Base-by-base conservation (phyloP, 2,113 vertebrate species). In the Cyprinodon tularosa region DNA sequence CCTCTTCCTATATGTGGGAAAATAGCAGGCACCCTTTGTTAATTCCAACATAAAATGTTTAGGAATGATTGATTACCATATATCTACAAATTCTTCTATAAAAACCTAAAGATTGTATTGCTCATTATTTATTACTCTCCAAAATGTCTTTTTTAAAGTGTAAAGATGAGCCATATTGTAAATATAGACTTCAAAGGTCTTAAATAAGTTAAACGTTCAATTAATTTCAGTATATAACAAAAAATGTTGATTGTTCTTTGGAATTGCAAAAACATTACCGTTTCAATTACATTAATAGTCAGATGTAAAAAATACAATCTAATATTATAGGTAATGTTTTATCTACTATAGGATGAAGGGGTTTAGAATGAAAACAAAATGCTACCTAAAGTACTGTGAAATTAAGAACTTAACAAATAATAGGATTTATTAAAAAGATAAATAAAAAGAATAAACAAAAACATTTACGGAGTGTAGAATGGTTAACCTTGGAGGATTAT, bases 401-500 rank as follows among this genome's bases (percentile, higher is more conserved):
- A 57, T 20, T 57, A 7, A 20, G 20, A 57, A 57, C n/a, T 57
- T 9, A 57, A 57, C 50, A 57, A 9, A 15, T n/a, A 57, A 57
- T 57, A 57, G 15, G 15, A 15, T 50, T n/a, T 10, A n/a, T 53
- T 20, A 4, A 2, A 67, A 67, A 48, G 4, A 68, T 2, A 59
- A 60, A 29, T 29, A 29, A 5, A 0, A 7, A 22, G 17, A 45
- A 8, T 0, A 11, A 44, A 11, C 4, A 62, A 15, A 29, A 39
- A 22, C 20, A 42, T 39, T 44, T 29, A 9, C 53, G 37, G 47
- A 6, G 29, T 45, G 50, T 7, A 76, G 48, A 82, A 70, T 65
- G 36, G 17, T 64, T 83, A 70, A 79, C 76, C 70, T 86, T 48
- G 57, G 66, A 72, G 77, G 61, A 72, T 36, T 63, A 53, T 69